These are phyloP conservation scores for Tenrec ecaudatus DNA, from an alignment of 2,113 vertebrate genomes.

Conservation along the genomic window DNA sequence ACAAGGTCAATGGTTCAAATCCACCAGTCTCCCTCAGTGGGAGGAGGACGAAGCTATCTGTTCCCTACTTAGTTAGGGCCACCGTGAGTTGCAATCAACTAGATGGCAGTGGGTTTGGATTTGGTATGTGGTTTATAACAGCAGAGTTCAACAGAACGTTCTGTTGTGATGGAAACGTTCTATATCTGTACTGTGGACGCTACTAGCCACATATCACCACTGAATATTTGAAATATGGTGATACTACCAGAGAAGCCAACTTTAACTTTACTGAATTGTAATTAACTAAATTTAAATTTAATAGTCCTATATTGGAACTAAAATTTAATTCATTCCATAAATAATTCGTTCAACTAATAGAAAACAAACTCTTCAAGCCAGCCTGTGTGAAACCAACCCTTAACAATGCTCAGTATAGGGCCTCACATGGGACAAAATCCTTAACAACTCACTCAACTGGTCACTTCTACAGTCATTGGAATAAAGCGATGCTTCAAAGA, in stretches of 20 bases:
- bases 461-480: not conserved
- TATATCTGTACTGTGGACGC: not conserved
- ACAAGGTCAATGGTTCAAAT: too few species aligned
- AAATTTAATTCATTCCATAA: slow-evolving; percentile 30
- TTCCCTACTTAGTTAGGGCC: not conserved
- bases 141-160: not conserved
- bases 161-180: not conserved
- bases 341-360: not conserved
- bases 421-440: slow-evolving; percentile 54
- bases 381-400: not conserved
- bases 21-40: too few species aligned
- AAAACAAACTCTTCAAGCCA: too few species aligned
- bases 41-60: too few species aligned
- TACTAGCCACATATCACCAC: not conserved
- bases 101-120: not conserved
- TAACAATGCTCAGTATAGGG: not conserved
- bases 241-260: not conserved
- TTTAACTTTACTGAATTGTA: not conserved
- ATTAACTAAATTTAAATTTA: not conserved
- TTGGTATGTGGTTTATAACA: not conserved
- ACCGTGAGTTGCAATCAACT: not conserved
- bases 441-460: not conserved
- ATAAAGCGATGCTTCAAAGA: not conserved
- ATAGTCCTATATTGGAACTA: not conserved
- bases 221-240: not conserved